Percentiles rank a stretch among this genome's conserved stretches.
Evolutionary conservation across 2,888 invertebrate genomes (phyloP).

Genomic region (Megastigmus dorsalis): DNA sequence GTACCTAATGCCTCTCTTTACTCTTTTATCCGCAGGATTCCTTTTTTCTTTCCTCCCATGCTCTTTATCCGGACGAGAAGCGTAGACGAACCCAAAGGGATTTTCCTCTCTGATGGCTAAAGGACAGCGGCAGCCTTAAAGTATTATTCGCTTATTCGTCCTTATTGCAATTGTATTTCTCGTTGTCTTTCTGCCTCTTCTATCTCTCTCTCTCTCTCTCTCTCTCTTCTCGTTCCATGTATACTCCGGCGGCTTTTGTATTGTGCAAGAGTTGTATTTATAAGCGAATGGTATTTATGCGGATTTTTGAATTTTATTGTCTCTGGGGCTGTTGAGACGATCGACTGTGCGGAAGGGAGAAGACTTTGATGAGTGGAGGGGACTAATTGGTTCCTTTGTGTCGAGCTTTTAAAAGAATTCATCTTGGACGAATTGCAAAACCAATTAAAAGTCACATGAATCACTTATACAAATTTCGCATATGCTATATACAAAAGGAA

Average conservation of each 20-base stretch:
- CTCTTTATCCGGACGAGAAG: not conserved
- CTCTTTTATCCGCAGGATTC: slow-evolving; percentile 19
- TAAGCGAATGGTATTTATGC: slow-evolving; percentile 30
- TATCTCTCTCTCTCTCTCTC: not conserved
- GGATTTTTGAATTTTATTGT: slow-evolving; percentile 33
- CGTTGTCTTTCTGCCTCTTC: not conserved
- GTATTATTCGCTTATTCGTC: slow-evolving; percentile 37
- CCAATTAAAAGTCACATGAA: slow-evolving; percentile 25
- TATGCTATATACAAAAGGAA: too few species aligned
- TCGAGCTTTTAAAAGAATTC: slow-evolving; percentile 20
- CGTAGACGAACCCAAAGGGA: slow-evolving; percentile 19
- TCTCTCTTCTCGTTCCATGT: not conserved
- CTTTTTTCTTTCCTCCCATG: not conserved
- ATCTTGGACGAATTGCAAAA: slow-evolving; percentile 10
- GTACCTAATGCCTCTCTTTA: slow-evolving; percentile 26
- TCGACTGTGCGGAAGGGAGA: not conserved
- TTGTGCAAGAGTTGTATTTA: not conserved
- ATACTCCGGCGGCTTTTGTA: not conserved
- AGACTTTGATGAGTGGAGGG: not conserved
- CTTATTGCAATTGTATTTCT: slow-evolving; percentile 38
- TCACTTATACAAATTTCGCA: slow-evolving; percentile 46
- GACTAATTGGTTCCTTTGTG: slow-evolving; percentile 39
- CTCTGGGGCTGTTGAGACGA: not conserved
- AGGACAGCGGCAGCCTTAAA: slow-evolving; percentile 18
- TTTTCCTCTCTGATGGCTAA: slow-evolving; percentile 23